phyloP scores from a whole-genome alignment of 2,888 invertebrate species.

The Xestia ashworthii region DNA sequence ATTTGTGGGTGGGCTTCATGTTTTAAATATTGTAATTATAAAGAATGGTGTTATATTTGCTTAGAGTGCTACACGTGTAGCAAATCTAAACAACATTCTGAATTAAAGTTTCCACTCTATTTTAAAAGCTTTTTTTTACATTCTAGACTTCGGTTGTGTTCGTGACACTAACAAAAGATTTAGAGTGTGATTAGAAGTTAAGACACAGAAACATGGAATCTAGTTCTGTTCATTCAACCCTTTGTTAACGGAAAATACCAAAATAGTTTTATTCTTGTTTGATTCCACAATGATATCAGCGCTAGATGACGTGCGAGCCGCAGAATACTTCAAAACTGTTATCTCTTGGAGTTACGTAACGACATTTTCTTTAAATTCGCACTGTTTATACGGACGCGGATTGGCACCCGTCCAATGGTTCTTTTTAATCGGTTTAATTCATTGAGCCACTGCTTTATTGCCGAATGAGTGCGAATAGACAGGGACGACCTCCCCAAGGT shows the following conservation, averaged over 20 bases:
- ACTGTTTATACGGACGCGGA: conserved; percentile 87
- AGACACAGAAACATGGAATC: background rate
- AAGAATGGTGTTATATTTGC: conserved; percentile 26
- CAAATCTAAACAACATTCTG: background rate
- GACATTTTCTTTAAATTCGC: conserved; percentile 87
- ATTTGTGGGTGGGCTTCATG: conserved; percentile 55
- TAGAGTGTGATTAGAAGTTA: conserved; percentile 1
- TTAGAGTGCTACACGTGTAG: background rate
- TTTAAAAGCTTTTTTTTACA: conserved; percentile 5
- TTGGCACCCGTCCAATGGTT: conserved; percentile 86
- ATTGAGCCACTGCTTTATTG: conserved; percentile 88
- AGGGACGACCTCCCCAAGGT: conserved; percentile 87
- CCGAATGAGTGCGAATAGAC: conserved; percentile 83
- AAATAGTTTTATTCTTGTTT: conserved; percentile 54
- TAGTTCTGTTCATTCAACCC: conserved; percentile 28
- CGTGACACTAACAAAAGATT: conserved; percentile 15
- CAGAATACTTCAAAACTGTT: conserved; percentile 66
- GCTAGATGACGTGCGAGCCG: conserved; percentile 57
- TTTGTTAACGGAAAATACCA: conserved; percentile 23
- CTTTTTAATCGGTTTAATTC: conserved; percentile 89
- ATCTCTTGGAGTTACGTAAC: conserved; percentile 81
- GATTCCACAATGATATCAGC: conserved; percentile 52
- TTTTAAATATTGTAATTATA: conserved; percentile 43
- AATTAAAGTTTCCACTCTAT: conserved; percentile 15
- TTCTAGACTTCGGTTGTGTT: conserved; percentile 5